Evolutionary conservation across 2,113 vertebrate genomes (phyloP).

Genomic region (Crotalus viridis): DNA sequence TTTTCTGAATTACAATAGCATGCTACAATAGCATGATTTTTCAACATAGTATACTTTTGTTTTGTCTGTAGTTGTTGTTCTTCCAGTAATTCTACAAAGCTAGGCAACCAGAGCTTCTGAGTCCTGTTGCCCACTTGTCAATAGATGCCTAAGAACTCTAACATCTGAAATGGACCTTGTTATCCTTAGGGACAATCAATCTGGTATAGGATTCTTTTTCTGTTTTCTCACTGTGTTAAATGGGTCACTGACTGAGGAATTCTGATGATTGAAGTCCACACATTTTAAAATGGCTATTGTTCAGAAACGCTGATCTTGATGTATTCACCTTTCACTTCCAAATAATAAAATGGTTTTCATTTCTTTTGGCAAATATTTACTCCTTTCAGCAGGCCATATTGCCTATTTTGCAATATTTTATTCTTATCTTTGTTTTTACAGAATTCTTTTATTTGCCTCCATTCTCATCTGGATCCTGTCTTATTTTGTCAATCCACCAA

Average conservation of each 20-base stretch:
- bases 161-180: too few species aligned
- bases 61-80: background rate
- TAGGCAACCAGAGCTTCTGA: background rate
- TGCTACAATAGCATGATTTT: background rate
- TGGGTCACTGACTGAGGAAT: background rate
- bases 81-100: background rate
- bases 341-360: background rate
- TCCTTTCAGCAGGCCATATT: background rate
- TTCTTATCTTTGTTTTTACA: background rate
- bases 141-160: background rate
- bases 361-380: background rate
- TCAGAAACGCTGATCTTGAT: background rate
- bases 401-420: background rate
- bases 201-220: background rate
- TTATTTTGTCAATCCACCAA: background rate
- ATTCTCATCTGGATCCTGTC: background rate
- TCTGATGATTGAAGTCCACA: background rate
- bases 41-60: background rate
- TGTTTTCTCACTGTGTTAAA: background rate
- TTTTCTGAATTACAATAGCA: background rate
- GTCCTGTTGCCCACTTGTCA: background rate
- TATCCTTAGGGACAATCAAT: too few species aligned
- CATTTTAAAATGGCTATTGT: background rate
- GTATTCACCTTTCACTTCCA: background rate
- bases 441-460: background rate